Evolutionary conservation across 2,888 invertebrate species (phyloP).

Genomic region (Mimumesa dahlbomi): DNA sequence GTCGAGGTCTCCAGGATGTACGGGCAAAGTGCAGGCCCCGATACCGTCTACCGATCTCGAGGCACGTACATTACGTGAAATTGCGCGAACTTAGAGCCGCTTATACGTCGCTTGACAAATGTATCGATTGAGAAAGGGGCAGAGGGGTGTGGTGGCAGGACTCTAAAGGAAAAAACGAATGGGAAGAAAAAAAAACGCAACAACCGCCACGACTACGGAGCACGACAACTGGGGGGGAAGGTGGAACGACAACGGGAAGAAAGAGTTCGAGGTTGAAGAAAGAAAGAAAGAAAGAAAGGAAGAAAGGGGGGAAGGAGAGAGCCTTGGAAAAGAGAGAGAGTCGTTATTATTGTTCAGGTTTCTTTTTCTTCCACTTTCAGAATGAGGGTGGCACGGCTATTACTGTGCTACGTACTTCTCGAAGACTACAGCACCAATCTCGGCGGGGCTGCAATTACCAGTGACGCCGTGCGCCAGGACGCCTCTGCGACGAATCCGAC

Average conservation of each 20-base stretch:
- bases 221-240: neutral
- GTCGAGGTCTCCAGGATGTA: slow-evolving; percentile 10
- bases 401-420: slow-evolving; percentile 78
- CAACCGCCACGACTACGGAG: too few relatives aligned
- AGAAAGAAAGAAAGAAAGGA: neutral
- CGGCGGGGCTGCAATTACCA: slow-evolving; percentile 72
- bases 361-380: slow-evolving; percentile 66
- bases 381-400: slow-evolving; percentile 79
- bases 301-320: slow-evolving; percentile 3
- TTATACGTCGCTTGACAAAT: slow-evolving; percentile 50
- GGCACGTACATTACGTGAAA: slow-evolving; percentile 51
- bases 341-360: slow-evolving; percentile 61
- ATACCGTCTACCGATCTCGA: slow-evolving; percentile 22
- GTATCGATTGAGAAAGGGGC: slow-evolving; percentile 48
- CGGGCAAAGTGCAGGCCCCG: slow-evolving; percentile 39
- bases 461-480: slow-evolving; percentile 73
- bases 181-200: neutral
- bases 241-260: slow-evolving; percentile 17
- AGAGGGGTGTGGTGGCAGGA: slow-evolving; percentile 5
- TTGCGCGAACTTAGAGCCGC: slow-evolving; percentile 47
- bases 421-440: slow-evolving; percentile 75
- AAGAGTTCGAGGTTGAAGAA: neutral
- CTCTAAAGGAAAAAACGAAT: slow-evolving; percentile 13
- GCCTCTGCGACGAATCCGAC: slow-evolving; percentile 65
- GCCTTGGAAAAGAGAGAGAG: slow-evolving; percentile 1